Evolutionary conservation across 1,140 invertebrate species (phyloP).

Genomic region (Saccostrea echinata): DNA sequence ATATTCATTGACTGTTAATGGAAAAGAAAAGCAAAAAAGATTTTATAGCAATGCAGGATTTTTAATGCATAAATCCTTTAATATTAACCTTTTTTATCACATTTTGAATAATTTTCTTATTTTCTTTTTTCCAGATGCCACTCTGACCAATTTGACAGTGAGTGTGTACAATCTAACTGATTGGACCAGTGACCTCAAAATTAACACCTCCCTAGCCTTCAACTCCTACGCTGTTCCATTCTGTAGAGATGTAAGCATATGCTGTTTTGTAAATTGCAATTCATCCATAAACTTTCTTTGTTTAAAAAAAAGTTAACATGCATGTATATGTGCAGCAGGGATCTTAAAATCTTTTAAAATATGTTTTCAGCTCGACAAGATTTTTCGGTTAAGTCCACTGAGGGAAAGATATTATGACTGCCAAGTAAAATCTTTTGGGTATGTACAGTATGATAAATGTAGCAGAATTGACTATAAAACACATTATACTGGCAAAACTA

Average conservation of each 20-base stretch:
- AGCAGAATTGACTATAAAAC: not conserved
- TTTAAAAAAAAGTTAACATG: not conserved
- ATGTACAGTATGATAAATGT: conserved; percentile 2
- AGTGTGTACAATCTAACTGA: conserved; percentile 53
- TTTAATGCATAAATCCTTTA: no score
- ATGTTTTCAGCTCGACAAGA: conserved; percentile 48
- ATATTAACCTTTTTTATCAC: not conserved
- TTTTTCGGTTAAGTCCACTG: conserved; percentile 49
- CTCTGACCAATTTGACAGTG: conserved; percentile 45
- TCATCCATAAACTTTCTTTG: not conserved
- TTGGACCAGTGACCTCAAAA: conserved; percentile 51
- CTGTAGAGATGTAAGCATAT: conserved; percentile 55
- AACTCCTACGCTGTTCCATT: conserved; percentile 43
- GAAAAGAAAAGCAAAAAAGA: no score
- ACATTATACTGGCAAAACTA: no score
- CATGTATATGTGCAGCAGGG: not conserved
- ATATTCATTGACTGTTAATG: no score
- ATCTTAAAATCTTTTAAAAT: conserved; percentile 1
- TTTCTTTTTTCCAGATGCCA: conserved; percentile 50
- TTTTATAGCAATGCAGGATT: no score
- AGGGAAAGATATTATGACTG: conserved; percentile 49
- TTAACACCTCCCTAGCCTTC: conserved; percentile 50
- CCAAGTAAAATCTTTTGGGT: conserved; percentile 52
- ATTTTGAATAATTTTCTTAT: not conserved
- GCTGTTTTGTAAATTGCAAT: not conserved